Evolutionary conservation across 2,797 vertebrate genomes (phyloP), one percentile per base, ranked within the genome.

Genomic region (Siniperca undulata): DNA sequence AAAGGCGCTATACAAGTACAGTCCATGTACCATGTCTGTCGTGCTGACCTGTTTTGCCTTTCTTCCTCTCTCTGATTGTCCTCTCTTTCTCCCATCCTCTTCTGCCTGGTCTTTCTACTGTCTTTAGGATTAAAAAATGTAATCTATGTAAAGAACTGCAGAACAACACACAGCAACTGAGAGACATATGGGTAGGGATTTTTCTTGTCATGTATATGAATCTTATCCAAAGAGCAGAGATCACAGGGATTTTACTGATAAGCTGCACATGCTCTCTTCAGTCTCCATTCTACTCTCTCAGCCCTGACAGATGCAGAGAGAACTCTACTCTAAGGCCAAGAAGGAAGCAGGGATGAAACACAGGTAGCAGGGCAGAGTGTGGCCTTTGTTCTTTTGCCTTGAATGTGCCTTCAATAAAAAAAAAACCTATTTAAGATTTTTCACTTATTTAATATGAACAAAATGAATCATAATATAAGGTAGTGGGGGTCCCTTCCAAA

Each of bases 141-240:
- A 4, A 17, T 19, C 7, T 78, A 8, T 70, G 38, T 7, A 36
- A 61, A 55, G 60, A 61, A 20, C 68, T 14, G 22, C 50, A 8
- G 52, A 62, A 8, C 14, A n/a, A 52, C 50, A 50, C 20, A 11
- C 11, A 52, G 65, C 10, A 0, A 2, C 20, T 12, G 50, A 52
- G 14, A 34, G 53, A 58, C 42, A 60, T 56, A 60, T 59, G 38
- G 24, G 3, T 2, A 14, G 17, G 0, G 14, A 14, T 50, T 12
- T 56, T n/a, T 60, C 2, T 40, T 5, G 27, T 24, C 12, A 42
- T 46, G 62, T 59, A 68, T 48, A 13, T 12, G 34, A 71, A 42
- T 30, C 71, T 86, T 91, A 88, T 92, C 88, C 78, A 46, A 44
- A 75, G 79, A 81, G 78, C 83, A 85, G 73, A 91, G 88, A 73